These are phyloP conservation scores for Oscarella lobularis DNA, from an alignment of 37 sponge, comb jelly and placozoan species.

Conservation along the genomic window DNA sequence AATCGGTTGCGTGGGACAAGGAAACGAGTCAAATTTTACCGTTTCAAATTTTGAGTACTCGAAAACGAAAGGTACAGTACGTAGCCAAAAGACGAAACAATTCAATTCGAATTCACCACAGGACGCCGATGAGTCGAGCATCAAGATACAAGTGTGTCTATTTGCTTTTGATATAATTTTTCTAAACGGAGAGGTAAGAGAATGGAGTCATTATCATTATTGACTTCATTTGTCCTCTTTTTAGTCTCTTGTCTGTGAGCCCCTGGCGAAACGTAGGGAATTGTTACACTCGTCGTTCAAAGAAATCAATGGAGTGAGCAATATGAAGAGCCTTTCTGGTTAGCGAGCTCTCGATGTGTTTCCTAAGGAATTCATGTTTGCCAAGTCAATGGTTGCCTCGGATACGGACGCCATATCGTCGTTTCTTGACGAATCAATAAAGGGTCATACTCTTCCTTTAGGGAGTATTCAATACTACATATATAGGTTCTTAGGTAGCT, in stretches of 20 bases:
- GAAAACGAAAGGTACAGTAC: conserved; percentile 85
- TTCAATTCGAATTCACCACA: too few species aligned
- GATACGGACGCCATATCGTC: conserved; percentile 74
- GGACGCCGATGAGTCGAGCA: conserved; percentile 67
- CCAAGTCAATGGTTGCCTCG: conserved; percentile 34
- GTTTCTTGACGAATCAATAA: conserved; percentile 86
- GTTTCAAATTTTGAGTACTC: conserved; percentile 90
- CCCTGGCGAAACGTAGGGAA: conserved; percentile 59
- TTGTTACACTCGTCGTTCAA: conserved; percentile 72
- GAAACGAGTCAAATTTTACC: conserved; percentile 87
- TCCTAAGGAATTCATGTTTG: conserved; percentile 77
- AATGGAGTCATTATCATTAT: background rate
- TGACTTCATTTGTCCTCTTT: background rate
- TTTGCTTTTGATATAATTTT: conserved; percentile 93
- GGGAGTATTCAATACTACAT: background rate
- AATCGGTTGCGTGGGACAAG: conserved; percentile 94
- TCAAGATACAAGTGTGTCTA: conserved; percentile 94
- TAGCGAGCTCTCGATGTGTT: background rate
- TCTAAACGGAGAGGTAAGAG: conserved; percentile 77
- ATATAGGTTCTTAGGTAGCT: conserved; percentile 45
- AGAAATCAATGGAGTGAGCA: conserved; percentile 71
- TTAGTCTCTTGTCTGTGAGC: conserved; percentile 71
- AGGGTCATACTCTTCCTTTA: conserved; percentile 21
- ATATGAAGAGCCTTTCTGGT: background rate
- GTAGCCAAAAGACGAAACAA: too few species aligned